Conservation (phyloP, 2,888 invertebrate genomes). For the Tinea semifulvella region DNA sequence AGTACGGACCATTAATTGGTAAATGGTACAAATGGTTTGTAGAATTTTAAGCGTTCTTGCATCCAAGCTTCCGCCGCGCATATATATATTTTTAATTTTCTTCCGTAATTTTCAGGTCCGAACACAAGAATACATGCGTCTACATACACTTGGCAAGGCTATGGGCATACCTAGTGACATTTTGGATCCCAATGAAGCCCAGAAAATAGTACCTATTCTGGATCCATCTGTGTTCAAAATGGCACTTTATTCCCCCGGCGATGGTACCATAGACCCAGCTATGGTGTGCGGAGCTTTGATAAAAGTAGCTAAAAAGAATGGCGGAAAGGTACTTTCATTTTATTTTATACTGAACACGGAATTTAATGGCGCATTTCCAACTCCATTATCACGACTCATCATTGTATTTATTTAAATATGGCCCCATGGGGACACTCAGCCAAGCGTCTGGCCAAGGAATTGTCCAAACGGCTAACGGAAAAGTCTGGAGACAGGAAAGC, state of each 20-base stretch:
- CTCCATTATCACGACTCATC: too few species aligned
- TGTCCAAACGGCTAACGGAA: too few species aligned
- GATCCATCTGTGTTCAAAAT: conserved; percentile 79
- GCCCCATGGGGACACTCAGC: too few species aligned
- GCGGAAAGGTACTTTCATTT: conserved; percentile 73
- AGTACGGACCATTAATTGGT: too few species aligned
- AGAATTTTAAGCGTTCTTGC: too few species aligned
- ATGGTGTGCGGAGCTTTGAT: conserved; percentile 80
- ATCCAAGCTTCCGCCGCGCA: too few species aligned
- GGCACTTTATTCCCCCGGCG: conserved; percentile 80
- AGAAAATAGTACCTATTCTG: conserved; percentile 79
- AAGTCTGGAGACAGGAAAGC: too few species aligned
- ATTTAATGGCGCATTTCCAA: too few species aligned
- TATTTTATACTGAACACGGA: neutral
- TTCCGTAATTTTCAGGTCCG: conserved; percentile 70
- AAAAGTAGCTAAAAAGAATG: conserved; percentile 74
- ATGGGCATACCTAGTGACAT: conserved; percentile 81
- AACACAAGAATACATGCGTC: conserved; percentile 83
- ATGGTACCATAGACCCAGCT: conserved; percentile 87
- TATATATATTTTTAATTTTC: too few species aligned
- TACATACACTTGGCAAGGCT: conserved; percentile 82
- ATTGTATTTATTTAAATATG: too few species aligned
- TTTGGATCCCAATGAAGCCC: conserved; percentile 76
- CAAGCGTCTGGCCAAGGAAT: too few species aligned
- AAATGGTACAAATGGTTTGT: too few species aligned